phyloP scores from a whole-genome alignment of 2,113 vertebrate genomes.

The Galemys pyrenaicus region DNA sequence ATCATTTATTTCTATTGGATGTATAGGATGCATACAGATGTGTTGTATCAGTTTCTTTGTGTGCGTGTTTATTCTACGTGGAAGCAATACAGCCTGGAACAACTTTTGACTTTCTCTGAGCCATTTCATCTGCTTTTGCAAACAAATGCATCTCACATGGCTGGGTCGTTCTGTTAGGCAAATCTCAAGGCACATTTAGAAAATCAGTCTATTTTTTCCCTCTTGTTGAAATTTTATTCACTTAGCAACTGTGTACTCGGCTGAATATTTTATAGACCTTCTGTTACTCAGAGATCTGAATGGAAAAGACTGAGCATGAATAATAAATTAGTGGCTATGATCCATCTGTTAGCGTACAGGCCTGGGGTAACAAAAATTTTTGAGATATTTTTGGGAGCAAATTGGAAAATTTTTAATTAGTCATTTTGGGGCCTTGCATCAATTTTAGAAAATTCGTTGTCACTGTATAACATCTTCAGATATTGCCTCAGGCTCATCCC shows the following conservation, averaged over 20 bases:
- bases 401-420: background rate
- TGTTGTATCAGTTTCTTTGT: too few relatives aligned
- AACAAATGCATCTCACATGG: background rate
- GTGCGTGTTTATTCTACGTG: background rate
- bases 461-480: background rate
- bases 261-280: background rate
- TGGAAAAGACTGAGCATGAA: slow-evolving; percentile 12
- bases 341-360: background rate
- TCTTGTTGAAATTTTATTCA: slow-evolving; percentile 45
- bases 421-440: background rate
- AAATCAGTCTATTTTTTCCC: background rate
- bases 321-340: background rate
- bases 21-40: too few relatives aligned
- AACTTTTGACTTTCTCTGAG: background rate
- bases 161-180: background rate
- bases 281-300: background rate
- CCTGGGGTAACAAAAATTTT: background rate
- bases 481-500: background rate
- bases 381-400: background rate
- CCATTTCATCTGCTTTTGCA: background rate
- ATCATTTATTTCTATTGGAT: background rate
- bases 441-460: background rate
- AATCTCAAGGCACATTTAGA: background rate
- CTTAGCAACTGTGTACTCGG: slow-evolving; percentile 39
- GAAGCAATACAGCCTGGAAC: background rate